Percentiles rank a stretch among this genome's conserved stretches.
Conservation (phyloP, 1,140 invertebrate genomes). For the Temnothorax nylanderi region DNA sequence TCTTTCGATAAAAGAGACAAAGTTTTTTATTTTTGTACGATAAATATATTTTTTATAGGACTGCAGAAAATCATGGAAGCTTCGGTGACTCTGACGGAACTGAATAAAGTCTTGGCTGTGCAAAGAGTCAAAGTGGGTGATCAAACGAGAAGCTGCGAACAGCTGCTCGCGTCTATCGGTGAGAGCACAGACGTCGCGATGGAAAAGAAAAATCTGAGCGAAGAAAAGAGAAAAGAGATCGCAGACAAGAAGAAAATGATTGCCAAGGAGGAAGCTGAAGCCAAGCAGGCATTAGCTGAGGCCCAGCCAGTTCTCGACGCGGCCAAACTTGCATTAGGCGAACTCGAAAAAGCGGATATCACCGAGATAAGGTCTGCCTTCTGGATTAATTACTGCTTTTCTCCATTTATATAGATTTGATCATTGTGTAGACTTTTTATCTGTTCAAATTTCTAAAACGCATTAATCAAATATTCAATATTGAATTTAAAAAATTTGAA, state of each 20-base stretch:
- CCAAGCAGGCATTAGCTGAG: conserved; percentile 91
- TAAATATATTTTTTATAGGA: conserved; percentile 88
- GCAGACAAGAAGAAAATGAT: conserved; percentile 92
- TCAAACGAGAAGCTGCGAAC: conserved; percentile 91
- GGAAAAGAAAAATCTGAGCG: conserved; percentile 91
- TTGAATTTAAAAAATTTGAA: conserved; percentile 4
- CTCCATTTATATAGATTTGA: neutral
- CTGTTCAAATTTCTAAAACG: neutral
- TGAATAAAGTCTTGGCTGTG: conserved; percentile 91
- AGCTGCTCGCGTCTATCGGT: conserved; percentile 89
- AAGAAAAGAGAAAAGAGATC: conserved; percentile 92
- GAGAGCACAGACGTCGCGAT: conserved; percentile 88
- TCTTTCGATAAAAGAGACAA: neutral
- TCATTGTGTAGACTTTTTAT: conserved; percentile 31
- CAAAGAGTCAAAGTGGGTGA: conserved; percentile 92
- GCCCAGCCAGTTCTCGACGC: conserved; percentile 93
- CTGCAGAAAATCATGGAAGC: conserved; percentile 93
- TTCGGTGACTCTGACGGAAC: conserved; percentile 89
- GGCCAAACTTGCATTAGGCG: conserved; percentile 91
- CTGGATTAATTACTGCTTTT: neutral
- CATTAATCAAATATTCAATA: neutral
- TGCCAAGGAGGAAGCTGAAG: conserved; percentile 92
- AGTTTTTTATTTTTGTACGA: conserved; percentile 21
- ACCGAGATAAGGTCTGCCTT: conserved; percentile 91
- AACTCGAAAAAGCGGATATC: conserved; percentile 95